Evolutionary conservation across 2,113 vertebrate genomes (phyloP).

Genomic region (Lophochroa leadbeateri): DNA sequence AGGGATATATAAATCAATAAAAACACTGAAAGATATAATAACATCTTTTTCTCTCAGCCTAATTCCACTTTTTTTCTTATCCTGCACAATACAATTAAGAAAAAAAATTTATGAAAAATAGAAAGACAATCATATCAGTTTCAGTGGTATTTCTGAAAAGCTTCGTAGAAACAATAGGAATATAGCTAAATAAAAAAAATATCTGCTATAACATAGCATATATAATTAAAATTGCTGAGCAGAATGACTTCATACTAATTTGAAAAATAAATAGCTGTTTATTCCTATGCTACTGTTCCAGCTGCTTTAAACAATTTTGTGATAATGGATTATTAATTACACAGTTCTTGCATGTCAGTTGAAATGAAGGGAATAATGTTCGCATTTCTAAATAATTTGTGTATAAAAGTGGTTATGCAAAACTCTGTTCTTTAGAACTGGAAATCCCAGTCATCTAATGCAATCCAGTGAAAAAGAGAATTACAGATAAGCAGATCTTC

Average conservation of each 20-base stretch:
- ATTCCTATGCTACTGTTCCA: neutral
- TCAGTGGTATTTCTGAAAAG: neutral
- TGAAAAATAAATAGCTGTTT: neutral
- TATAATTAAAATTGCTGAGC: neutral
- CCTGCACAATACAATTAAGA: neutral
- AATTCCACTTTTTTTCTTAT: neutral
- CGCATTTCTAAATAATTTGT: neutral
- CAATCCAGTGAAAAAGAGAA: neutral
- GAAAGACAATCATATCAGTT: neutral
- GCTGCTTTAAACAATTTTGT: neutral
- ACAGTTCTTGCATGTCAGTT: neutral
- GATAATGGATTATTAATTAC: slow-evolving; percentile 27
- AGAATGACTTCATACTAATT: neutral
- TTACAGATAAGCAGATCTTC: neutral
- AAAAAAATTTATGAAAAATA: neutral
- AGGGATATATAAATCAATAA: neutral
- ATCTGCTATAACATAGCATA: neutral
- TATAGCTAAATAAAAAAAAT: neutral
- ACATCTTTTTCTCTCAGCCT: neutral
- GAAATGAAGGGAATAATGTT: neutral
- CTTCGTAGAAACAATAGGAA: neutral
- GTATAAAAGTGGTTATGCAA: neutral
- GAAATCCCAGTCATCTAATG: neutral
- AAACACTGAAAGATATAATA: neutral
- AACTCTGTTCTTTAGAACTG: neutral